phyloP scores from a whole-genome alignment of 2,888 invertebrate species.

The Xylocampa areola region DNA sequence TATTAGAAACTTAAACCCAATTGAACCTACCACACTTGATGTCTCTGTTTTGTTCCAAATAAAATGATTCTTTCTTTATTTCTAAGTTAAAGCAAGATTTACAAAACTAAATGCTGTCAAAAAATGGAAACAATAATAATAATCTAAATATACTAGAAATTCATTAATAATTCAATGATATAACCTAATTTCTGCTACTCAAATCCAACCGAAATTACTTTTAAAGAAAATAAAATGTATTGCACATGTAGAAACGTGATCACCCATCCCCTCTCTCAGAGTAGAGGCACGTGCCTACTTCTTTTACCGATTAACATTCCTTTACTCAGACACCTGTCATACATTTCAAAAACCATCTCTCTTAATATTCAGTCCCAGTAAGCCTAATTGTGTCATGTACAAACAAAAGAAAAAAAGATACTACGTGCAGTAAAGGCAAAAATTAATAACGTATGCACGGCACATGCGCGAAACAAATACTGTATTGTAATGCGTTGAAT shows the following conservation, averaged over 20 bases:
- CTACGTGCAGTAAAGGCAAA: conserved; percentile 44
- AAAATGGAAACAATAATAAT: too few species aligned
- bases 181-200: too few species aligned
- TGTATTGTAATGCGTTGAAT: conserved; percentile 80
- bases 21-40: too few species aligned
- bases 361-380: conserved; percentile 51
- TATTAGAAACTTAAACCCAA: too few species aligned
- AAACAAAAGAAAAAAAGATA: conserved; percentile 56
- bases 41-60: too few species aligned
- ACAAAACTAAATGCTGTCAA: too few species aligned
- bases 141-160: too few species aligned
- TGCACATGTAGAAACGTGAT: conserved; percentile 3
- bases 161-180: too few species aligned
- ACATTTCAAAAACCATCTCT: conserved; percentile 36
- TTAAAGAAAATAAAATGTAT: conserved; percentile 51
- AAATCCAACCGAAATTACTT: too few species aligned
- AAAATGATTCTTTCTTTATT: too few species aligned
- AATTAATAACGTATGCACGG: conserved; percentile 69
- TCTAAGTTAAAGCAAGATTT: too few species aligned
- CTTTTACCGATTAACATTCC: conserved; percentile 21
- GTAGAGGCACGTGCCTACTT: not conserved
- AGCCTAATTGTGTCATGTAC: conserved; percentile 59
- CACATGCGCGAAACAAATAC: conserved; percentile 69
- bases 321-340: conserved; percentile 35
- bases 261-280: not conserved